Evolutionary conservation across 30 jellyfish, hydroid and myxozoan genomes (phyloP).

Genomic region (Haliclystus octoradiatus): DNA sequence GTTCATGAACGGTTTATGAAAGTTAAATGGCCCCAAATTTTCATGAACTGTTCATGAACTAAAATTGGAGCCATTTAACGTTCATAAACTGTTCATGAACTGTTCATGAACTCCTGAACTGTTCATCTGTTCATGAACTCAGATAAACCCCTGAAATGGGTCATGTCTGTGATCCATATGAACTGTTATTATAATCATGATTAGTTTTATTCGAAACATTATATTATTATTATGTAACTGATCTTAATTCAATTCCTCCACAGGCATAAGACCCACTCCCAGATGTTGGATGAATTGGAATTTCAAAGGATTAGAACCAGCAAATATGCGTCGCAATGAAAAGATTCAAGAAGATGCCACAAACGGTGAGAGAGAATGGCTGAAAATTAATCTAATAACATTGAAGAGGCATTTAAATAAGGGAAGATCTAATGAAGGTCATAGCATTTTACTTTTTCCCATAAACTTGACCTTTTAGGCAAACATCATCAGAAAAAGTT

Average conservation of each 20-base stretch:
- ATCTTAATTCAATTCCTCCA: background rate
- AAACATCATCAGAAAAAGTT: background rate
- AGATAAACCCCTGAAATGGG: background rate
- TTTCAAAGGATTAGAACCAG: slow-evolving; percentile 53
- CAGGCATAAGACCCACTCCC: slow-evolving; percentile 76
- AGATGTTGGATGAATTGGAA: slow-evolving; percentile 64
- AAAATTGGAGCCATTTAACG: too few relatives aligned
- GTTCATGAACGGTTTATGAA: too few relatives aligned
- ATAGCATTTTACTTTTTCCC: background rate
- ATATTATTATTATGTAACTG: background rate
- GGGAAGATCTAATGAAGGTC: background rate
- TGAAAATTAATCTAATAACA: background rate
- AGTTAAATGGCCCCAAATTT: too few relatives aligned
- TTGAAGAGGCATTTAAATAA: background rate
- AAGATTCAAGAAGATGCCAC: slow-evolving; percentile 22
- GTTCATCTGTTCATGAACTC: too few relatives aligned
- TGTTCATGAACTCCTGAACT: too few relatives aligned
- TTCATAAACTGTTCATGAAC: too few relatives aligned
- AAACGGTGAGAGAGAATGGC: background rate
- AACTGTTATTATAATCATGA: background rate
- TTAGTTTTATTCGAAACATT: background rate
- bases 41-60: too few relatives aligned
- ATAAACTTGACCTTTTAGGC: background rate
- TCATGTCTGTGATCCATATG: background rate
- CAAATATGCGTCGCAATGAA: slow-evolving; percentile 60